phyloP scores from a whole-genome alignment of 1,140 invertebrate genomes.

The Zaprionus taronus region DNA sequence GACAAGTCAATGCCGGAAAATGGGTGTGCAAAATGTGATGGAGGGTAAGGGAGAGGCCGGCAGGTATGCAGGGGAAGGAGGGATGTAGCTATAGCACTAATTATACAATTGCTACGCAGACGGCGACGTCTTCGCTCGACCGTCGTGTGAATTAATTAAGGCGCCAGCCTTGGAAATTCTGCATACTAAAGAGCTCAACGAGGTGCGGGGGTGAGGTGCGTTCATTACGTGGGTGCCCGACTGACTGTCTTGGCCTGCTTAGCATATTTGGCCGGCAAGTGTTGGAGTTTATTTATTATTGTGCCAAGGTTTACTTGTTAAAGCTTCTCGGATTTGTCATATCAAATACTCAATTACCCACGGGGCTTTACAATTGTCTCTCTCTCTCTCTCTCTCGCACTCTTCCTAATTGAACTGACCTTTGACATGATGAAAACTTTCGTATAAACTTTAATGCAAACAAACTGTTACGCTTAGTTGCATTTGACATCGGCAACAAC shows the following conservation, averaged over 20 bases:
- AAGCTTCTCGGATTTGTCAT: slow-evolving; percentile 33
- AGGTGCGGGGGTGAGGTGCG: not conserved
- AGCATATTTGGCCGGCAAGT: slow-evolving; percentile 43
- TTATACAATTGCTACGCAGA: slow-evolving; percentile 53
- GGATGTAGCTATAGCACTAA: slow-evolving; percentile 36
- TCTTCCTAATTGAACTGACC: slow-evolving; percentile 38
- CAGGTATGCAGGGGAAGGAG: not conserved
- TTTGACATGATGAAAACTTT: slow-evolving; percentile 35
- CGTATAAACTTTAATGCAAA: slow-evolving; percentile 6
- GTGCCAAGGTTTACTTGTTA: not conserved
- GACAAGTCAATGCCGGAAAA: not conserved
- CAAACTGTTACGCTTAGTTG: slow-evolving; percentile 11
- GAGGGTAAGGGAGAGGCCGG: not conserved
- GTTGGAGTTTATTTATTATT: slow-evolving; percentile 30
- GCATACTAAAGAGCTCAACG: slow-evolving; percentile 44
- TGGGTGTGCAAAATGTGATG: slow-evolving; percentile 25
- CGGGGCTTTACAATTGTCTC: not conserved
- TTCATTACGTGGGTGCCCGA: slow-evolving; percentile 39
- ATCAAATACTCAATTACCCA: slow-evolving; percentile 22
- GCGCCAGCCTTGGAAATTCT: slow-evolving; percentile 51
- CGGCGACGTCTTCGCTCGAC: not conserved
- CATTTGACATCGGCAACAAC: not conserved
- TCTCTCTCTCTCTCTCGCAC: not conserved
- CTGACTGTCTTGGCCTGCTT: slow-evolving; percentile 18
- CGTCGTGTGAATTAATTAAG: slow-evolving; percentile 45